A percentile compares a stretch with the other conserved stretches of the same genome.
Conservation (phyloP, 2,113 vertebrate species). For the Notiomystis cincta region DNA sequence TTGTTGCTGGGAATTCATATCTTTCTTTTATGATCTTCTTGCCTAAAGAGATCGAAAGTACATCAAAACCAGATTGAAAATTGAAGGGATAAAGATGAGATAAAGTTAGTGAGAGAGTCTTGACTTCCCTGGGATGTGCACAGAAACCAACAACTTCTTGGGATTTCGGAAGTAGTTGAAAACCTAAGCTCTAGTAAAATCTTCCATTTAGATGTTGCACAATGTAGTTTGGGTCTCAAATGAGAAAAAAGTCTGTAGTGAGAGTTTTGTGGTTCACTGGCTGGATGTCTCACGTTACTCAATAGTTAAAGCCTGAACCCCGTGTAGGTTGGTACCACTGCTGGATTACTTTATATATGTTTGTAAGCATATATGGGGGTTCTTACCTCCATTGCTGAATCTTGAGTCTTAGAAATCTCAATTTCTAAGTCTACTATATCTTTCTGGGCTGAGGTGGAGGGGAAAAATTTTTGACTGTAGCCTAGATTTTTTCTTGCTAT, state of each 20-base stretch:
- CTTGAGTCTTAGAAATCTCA: neutral
- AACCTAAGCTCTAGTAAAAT: neutral
- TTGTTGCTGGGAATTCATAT: neutral
- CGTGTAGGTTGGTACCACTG: neutral
- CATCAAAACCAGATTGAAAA: neutral
- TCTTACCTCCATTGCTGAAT: neutral
- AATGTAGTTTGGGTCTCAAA: neutral
- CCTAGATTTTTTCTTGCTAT: neutral
- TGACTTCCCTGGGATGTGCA: neutral
- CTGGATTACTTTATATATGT: neutral
- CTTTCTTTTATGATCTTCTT: neutral
- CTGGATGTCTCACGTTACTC: neutral
- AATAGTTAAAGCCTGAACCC: neutral
- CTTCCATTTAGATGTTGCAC: neutral
- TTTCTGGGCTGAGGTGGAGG: neutral
- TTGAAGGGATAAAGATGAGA: neutral
- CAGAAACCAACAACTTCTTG: neutral
- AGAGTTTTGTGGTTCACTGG: neutral
- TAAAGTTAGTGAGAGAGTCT: neutral
- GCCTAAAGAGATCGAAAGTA: neutral
- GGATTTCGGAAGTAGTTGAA: neutral
- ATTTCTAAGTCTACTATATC: neutral
- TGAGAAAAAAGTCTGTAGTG: neutral
- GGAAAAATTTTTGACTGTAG: neutral
- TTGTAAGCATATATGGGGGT: accelerated